Conservation (phyloP, 2,113 vertebrate genomes). For the Triplophysa rosa region DNA sequence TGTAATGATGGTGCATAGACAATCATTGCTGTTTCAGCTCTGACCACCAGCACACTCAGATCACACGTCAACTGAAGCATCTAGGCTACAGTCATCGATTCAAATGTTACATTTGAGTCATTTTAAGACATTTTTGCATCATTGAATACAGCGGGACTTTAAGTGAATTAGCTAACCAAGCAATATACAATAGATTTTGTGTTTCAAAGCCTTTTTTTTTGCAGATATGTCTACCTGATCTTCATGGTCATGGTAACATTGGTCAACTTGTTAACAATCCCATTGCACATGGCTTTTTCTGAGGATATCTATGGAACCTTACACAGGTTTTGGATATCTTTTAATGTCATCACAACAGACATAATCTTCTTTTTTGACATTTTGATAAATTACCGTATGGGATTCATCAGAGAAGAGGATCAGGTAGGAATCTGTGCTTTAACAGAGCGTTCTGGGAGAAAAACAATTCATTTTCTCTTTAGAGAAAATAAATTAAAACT, state of each 20-base stretch:
- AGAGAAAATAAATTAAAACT: neutral
- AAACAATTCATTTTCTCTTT: neutral
- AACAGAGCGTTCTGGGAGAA: neutral
- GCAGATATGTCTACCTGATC: slow-evolving; percentile 54
- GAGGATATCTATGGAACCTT: slow-evolving; percentile 3
- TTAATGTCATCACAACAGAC: slow-evolving; percentile 53
- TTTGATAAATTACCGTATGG: slow-evolving; percentile 52
- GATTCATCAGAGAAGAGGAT: slow-evolving; percentile 46
- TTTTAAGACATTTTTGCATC: no score
- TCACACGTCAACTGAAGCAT: no score
- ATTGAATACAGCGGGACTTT: no score
- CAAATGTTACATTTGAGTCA: no score
- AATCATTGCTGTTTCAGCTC: no score
- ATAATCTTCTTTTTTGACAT: slow-evolving; percentile 54
- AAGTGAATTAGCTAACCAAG: no score
- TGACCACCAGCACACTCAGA: no score
- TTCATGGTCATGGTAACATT: slow-evolving; percentile 49
- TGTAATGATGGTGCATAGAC: no score
- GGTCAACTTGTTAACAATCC: slow-evolving; percentile 54
- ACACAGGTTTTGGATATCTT: slow-evolving; percentile 42
- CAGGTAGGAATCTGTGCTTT: slow-evolving; percentile 43
- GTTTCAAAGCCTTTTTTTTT: no score
- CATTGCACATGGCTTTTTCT: slow-evolving; percentile 57
- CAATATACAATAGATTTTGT: no score
- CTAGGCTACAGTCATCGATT: no score